These are phyloP conservation scores for Drosophila tropicalis DNA, from an alignment of 1,140 invertebrate species.

Conservation along the genomic window DNA sequence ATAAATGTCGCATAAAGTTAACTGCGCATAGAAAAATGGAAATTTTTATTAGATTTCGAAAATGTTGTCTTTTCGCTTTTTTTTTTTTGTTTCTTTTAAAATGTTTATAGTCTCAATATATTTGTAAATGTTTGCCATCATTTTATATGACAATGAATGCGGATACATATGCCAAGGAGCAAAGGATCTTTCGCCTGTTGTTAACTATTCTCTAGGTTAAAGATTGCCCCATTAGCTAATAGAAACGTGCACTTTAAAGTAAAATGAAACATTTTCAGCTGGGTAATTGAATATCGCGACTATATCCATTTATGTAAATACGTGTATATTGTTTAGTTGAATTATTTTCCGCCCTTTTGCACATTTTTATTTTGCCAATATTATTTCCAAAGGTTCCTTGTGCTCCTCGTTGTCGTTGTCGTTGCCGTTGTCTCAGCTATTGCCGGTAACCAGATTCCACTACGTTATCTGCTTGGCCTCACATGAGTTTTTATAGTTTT, in stretches of 20 bases:
- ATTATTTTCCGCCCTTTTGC: conserved; percentile 78
- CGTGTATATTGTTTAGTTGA: conserved; percentile 81
- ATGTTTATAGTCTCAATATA: conserved; percentile 74
- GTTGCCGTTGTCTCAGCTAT: background rate
- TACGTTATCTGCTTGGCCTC: conserved; percentile 44
- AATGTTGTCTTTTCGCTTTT: conserved; percentile 35
- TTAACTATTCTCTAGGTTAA: conserved; percentile 1
- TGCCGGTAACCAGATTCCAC: conserved; percentile 15
- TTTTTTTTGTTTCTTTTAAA: conserved; percentile 45
- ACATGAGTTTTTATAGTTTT: conserved; percentile 81
- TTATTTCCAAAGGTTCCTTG: conserved; percentile 58
- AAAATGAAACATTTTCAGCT: background rate
- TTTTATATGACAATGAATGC: conserved; percentile 39
- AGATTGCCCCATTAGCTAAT: background rate
- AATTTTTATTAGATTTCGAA: conserved; percentile 79
- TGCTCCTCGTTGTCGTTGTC: conserved; percentile 9
- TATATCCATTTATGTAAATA: conserved; percentile 80
- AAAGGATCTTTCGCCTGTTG: background rate
- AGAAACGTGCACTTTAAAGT: background rate
- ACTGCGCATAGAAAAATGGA: conserved; percentile 77
- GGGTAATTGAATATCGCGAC: conserved; percentile 73
- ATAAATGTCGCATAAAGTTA: conserved; percentile 80
- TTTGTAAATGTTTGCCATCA: conserved; percentile 73
- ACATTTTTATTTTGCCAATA: conserved; percentile 78
- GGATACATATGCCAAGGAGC: background rate